Evolutionary conservation across 2,888 invertebrate genomes (phyloP).

Genomic region (Stenichneumon culpator): DNA sequence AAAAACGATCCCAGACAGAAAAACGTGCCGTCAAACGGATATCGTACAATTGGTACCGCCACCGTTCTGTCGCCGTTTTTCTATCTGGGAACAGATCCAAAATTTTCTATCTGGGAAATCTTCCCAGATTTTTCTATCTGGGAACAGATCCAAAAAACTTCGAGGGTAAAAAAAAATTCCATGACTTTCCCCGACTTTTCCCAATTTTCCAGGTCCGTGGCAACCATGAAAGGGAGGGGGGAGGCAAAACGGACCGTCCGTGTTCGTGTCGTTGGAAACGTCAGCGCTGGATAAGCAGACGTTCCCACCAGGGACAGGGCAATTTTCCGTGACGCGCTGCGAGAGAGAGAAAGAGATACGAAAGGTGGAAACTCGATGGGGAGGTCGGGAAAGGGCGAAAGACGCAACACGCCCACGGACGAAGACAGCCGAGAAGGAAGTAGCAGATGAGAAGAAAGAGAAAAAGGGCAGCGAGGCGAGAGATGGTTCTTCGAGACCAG

Average conservation of each 20-base stretch:
- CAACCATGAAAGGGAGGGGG: too few species aligned
- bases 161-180: too few species aligned
- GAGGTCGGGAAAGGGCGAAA: neutral
- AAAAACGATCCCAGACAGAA: too few species aligned
- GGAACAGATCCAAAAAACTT: too few species aligned
- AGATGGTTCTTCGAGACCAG: conserved; percentile 42
- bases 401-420: neutral
- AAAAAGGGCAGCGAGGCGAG: conserved; percentile 51
- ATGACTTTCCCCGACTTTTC: too few species aligned
- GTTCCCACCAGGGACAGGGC: neutral
- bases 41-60: too few species aligned
- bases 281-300: conserved; percentile 18
- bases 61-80: too few species aligned
- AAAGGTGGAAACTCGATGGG: neutral
- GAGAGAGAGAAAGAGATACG: conserved; percentile 3
- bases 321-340: conserved; percentile 16
- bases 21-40: too few species aligned
- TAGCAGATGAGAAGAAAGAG: conserved; percentile 12
- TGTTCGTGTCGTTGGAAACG: conserved; percentile 25
- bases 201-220: too few species aligned
- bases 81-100: too few species aligned
- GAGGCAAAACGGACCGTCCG: neutral
- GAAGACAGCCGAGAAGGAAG: neutral
- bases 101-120: too few species aligned
- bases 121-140: too few species aligned